Evolutionary conservation across 92 coral and sea anemone genomes (phyloP), one percentile per base, ranked within the genome.

Genomic region (Pocillopora grandis): DNA sequence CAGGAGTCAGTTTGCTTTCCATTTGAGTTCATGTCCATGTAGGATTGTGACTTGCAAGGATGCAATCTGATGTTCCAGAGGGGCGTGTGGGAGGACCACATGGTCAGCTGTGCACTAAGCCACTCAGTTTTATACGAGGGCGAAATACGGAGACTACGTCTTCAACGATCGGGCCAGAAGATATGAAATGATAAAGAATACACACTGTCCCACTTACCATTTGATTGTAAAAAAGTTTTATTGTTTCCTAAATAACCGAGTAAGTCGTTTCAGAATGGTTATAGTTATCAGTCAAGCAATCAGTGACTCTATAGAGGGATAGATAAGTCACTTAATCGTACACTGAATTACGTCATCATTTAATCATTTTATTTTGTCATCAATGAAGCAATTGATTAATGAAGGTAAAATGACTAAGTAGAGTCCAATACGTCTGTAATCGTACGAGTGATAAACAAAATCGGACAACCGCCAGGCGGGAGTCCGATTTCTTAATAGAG

Each of bases 71-170:
- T 23, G 74, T 69, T 69, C 1, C 13, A 35, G 19, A 69, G 74
- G 74, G 49, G 16, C 15, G 0, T 21, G 74, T 69, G 74, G 74
- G 74, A 69, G 74, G 74, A 69, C 74, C 74, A 69, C 74, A 69
- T 69, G 74, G 49, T 69, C 49, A 5, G 33, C 0, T 21, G 74
- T 27, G 74, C 74, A 3, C 74, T 69, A 23, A 69, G 16, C 74
- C 74, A 69, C 74, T 69, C 74, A 23, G 74, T 69, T 6, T 14
- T 69, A 14, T 69, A 21, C 9, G 74, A 69, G 49, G 74, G 74
- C 35, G 74, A 69, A 69, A 69, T 69, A 27, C 16, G 5, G 49
- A 1, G 48, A 21, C 49, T 69, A 35, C 35, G 48, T 23, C 13
- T 0, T 2, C 16, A 69, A 35, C 37, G n/a, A 23, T 23, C 74